Conservation (phyloP, 2,113 vertebrate genomes). For the Caranx ignobilis region DNA sequence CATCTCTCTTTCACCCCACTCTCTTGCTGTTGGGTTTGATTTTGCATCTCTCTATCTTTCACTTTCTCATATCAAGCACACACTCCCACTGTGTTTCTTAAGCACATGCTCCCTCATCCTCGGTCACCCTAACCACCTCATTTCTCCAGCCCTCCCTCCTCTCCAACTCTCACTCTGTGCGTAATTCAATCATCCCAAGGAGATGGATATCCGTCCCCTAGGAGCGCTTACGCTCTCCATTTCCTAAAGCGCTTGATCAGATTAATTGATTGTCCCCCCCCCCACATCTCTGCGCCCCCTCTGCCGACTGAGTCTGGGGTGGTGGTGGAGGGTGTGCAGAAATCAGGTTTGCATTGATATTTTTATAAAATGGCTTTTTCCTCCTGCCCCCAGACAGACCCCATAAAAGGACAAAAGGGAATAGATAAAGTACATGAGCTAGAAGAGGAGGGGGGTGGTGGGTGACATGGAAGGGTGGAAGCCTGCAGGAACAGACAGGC, state of each 20-base stretch:
- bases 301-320: conserved; percentile 41
- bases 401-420: conserved; percentile 70
- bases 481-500: conserved; percentile 50
- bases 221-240: conserved; percentile 87
- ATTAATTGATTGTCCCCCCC: conserved; percentile 86
- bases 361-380: conserved; percentile 81
- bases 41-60: conserved; percentile 55
- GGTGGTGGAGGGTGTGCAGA: conserved; percentile 50
- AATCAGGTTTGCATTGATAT: conserved; percentile 87
- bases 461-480: conserved; percentile 14
- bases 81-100: conserved; percentile 59
- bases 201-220: conserved; percentile 86
- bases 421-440: conserved; percentile 63
- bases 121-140: conserved; percentile 73
- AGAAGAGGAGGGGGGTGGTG: neutral
- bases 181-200: conserved; percentile 88
- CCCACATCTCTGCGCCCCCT: conserved; percentile 47
- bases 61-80: conserved; percentile 50
- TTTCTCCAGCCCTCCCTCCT: conserved; percentile 69
- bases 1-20: conserved; percentile 59
- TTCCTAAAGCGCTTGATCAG: conserved; percentile 90
- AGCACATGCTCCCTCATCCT: conserved; percentile 68
- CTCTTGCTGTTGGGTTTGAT: conserved; percentile 48
- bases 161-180: conserved; percentile 74
- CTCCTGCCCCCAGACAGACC: conserved; percentile 63